Percentiles rank a stretch among this genome's conserved stretches.
Evolutionary conservation across 2,888 invertebrate species (phyloP).

Genomic region (Agriopis leucophaearia): DNA sequence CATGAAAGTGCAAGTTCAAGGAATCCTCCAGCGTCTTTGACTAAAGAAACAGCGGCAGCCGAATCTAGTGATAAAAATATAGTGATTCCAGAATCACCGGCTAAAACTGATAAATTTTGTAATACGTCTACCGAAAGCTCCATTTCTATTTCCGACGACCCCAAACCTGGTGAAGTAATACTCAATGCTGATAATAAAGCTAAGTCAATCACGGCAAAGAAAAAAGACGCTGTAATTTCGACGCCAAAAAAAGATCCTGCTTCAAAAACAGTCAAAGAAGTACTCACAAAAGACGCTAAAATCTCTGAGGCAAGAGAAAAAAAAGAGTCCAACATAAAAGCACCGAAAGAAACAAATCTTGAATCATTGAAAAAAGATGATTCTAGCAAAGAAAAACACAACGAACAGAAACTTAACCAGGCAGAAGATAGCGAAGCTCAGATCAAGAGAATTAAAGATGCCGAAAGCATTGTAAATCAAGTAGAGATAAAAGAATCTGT

Average conservation of each 20-base stretch:
- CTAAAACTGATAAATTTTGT: constrained; percentile 74
- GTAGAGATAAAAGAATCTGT: constrained; percentile 12
- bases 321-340: constrained; percentile 28
- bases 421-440: constrained; percentile 26
- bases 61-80: constrained; percentile 52
- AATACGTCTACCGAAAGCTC: constrained; percentile 74
- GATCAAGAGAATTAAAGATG: constrained; percentile 12
- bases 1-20: constrained; percentile 40
- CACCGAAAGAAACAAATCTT: constrained; percentile 15
- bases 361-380: constrained; percentile 30
- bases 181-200: constrained; percentile 23
- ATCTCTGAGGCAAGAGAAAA: constrained; percentile 60
- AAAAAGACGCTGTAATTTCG: constrained; percentile 9
- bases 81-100: constrained; percentile 61
- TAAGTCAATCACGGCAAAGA: constrained; percentile 43
- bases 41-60: constrained; percentile 24
- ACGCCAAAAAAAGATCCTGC: constrained; percentile 19
- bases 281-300: constrained; percentile 48
- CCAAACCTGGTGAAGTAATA: background rate
- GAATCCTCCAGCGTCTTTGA: constrained; percentile 10
- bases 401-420: constrained; percentile 16
- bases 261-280: constrained; percentile 29
- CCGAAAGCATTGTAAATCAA: background rate
- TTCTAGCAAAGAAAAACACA: constrained; percentile 12
- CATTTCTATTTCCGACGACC: constrained; percentile 32